Conservation (phyloP, 2,113 vertebrate genomes). For the Rattus rattus region DNA sequence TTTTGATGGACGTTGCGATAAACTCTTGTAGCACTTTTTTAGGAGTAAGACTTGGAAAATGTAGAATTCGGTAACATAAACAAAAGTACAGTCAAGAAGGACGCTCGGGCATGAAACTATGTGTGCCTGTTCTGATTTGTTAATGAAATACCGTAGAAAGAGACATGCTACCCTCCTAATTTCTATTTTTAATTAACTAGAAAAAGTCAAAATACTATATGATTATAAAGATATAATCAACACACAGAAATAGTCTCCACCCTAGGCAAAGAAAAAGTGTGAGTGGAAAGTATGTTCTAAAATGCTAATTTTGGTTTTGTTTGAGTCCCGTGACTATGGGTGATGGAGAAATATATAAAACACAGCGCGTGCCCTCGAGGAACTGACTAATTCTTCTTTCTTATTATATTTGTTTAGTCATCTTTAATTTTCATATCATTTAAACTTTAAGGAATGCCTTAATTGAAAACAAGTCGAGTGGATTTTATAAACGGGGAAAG, state of each 20-base stretch:
- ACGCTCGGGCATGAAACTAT: background rate
- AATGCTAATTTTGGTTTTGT: slow-evolving; percentile 36
- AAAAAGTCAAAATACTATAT: slow-evolving; percentile 35
- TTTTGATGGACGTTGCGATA: background rate
- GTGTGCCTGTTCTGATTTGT: background rate
- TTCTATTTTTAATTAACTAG: slow-evolving; percentile 25
- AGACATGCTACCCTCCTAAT: background rate
- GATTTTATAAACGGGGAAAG: slow-evolving; percentile 7
- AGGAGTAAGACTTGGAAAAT: background rate
- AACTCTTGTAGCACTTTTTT: background rate
- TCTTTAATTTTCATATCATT: slow-evolving; percentile 60
- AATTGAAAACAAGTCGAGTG: slow-evolving; percentile 29
- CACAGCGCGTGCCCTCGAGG: slow-evolving; percentile 43
- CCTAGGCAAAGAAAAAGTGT: background rate
- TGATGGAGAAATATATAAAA: slow-evolving; percentile 50
- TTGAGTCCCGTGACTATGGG: slow-evolving; percentile 12
- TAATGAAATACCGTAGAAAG: slow-evolving; percentile 40
- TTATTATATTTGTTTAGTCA: slow-evolving; percentile 60
- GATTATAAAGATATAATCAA: slow-evolving; percentile 35
- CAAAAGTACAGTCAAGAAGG: background rate
- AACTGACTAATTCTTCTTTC: slow-evolving; percentile 48
- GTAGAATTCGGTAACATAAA: background rate
- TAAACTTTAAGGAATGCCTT: slow-evolving; percentile 38
- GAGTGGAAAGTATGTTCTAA: slow-evolving; percentile 2
- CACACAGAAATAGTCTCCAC: slow-evolving; percentile 27